Evolutionary conservation across 1,140 invertebrate genomes (phyloP), one percentile per base, ranked within the genome.

Genomic region (Ectropis grisescens): DNA sequence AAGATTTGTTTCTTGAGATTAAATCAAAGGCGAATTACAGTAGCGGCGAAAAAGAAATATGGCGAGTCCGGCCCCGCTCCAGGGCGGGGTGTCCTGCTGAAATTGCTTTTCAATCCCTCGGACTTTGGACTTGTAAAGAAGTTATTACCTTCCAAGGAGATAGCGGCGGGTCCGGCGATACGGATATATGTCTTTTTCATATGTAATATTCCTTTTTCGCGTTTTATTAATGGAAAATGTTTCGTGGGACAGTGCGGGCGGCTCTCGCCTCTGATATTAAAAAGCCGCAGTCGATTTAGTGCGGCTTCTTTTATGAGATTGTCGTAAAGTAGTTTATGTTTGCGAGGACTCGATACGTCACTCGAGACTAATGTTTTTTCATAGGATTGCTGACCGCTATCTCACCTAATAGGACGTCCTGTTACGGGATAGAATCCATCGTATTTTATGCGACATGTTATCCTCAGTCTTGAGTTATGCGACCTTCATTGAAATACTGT

Each of bases 91-190:
- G 82, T 82, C 75, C 70, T 74, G 62, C 66, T 82, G 80, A 82
- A 84, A 84, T 84, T 84, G 82, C 79, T 84, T 84, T 84, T 82
- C 82, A 83, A 83, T 83, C 82, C 82, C 82, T 82, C 82, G 82
- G 82, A 83, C 82, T 83, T 83, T 82, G 80, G 82, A 83, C 82
- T 83, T 83, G 82, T 83, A 83, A 84, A 84, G 82, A 84, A 84
- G 80, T 84, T 84, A 84, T 84, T 84, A 84, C 82, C 82, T 84
- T 82, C 74, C 69, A 61, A 76, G 68, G 56, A 81, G 76, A 80
- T 80, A 81, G 74, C 71, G 69, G 56, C 68, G 66, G 72, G 70
- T 74, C 71, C 76, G 69, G 56, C 70, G 76, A 79, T 82, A 82
- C 76, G 76, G 74, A 79, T 79, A 79, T 75, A 78, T 75, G 76